Evolutionary conservation across 2,113 vertebrate genomes (phyloP).

Genomic region (Mugil cephalus): DNA sequence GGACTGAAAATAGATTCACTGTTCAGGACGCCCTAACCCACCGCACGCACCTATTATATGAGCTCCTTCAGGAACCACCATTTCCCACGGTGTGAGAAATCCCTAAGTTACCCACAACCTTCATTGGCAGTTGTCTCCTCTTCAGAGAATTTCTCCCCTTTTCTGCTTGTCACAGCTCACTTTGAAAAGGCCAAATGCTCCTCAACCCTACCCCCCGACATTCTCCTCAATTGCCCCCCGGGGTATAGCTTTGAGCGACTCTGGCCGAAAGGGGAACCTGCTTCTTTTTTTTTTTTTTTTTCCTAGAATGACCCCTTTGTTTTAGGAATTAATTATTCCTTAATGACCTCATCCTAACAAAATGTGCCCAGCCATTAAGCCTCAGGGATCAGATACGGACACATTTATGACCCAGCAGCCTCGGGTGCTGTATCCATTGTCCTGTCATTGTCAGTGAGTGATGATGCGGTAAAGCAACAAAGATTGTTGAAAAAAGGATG

Average conservation of each 20-base stretch:
- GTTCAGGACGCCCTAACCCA: conserved; percentile 41
- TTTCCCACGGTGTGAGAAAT: conserved; percentile 73
- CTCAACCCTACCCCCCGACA: conserved; percentile 32
- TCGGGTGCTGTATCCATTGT: conserved; percentile 71
- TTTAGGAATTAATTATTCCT: conserved; percentile 80
- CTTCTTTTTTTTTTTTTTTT: conserved; percentile 67
- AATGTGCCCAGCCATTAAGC: conserved; percentile 72
- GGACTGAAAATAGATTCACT: conserved; percentile 34
- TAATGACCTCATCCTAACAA: conserved; percentile 81
- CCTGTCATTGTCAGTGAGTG: conserved; percentile 75
- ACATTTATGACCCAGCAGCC: conserved; percentile 78
- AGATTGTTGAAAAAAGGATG: conserved; percentile 68
- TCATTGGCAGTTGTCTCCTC: conserved; percentile 65
- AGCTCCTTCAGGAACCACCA: conserved; percentile 34
- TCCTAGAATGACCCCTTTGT: conserved; percentile 77
- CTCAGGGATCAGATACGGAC: conserved; percentile 70
- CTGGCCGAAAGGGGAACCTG: conserved; percentile 65
- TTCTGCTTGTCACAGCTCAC: conserved; percentile 65
- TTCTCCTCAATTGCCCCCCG: conserved; percentile 41
- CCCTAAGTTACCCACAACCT: conserved; percentile 50
- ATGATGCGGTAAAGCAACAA: conserved; percentile 73
- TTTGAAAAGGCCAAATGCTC: conserved; percentile 77
- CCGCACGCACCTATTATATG: conserved; percentile 53
- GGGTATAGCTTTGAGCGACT: conserved; percentile 71
- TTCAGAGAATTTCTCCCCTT: conserved; percentile 47